Percentiles rank a stretch among this genome's conserved stretches.
These are phyloP conservation scores for Holacanthella duospinosa DNA, from an alignment of 2,888 invertebrate genomes.

Conservation along the genomic window DNA sequence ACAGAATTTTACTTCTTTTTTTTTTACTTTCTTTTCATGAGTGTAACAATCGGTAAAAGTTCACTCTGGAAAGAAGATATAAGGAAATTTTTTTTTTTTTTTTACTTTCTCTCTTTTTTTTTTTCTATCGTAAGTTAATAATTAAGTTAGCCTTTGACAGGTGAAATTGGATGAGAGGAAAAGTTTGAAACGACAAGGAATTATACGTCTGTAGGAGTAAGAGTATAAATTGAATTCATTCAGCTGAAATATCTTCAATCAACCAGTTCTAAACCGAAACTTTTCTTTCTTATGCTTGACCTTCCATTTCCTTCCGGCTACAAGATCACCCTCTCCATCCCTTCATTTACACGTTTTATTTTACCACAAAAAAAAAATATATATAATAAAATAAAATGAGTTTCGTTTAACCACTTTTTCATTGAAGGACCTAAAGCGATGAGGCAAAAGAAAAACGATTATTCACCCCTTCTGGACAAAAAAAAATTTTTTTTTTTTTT, in stretches of 20 bases:
- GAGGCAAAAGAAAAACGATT: not conserved
- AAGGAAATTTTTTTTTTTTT: not conserved
- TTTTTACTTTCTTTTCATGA: not conserved
- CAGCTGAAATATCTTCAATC: no score
- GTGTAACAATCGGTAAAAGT: not conserved
- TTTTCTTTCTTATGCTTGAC: not conserved
- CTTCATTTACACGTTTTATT: no score
- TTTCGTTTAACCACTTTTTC: not conserved
- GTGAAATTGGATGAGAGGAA: not conserved
- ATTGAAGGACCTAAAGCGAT: not conserved
- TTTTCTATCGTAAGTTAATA: not conserved
- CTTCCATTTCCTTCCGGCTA: no score
- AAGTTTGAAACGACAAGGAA: no score
- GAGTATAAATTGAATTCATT: not conserved
- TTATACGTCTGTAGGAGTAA: no score
- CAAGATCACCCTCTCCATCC: no score
- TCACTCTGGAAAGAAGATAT: not conserved
- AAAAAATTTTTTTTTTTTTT: no score
- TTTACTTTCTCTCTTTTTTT: not conserved
- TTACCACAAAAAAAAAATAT: no score
- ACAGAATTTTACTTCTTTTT: not conserved
- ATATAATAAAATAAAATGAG: not conserved
- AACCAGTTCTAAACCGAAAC: no score
- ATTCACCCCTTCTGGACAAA: not conserved
- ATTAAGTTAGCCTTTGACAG: not conserved